Conservation (phyloP, 64 coral and sea anemone species). For the Hydrozoanthus tunicans region DNA sequence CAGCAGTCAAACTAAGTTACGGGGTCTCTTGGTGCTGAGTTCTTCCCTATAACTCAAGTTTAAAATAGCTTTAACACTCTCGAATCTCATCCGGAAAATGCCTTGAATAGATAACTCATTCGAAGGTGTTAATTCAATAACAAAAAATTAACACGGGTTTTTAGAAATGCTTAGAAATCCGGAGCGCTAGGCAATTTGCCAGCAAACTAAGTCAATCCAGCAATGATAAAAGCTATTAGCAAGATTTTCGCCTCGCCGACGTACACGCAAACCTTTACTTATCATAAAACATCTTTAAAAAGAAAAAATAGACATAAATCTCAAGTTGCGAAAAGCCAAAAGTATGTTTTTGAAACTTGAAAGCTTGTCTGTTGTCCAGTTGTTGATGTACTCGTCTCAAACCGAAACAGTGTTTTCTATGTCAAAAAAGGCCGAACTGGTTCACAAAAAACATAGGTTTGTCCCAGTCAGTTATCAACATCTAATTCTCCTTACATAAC, state of each 20-base stretch:
- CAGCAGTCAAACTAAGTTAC: too few species aligned
- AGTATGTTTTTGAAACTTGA: background rate
- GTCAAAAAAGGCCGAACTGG: background rate
- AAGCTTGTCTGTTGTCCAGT: background rate
- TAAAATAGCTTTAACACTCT: background rate
- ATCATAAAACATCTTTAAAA: slow-evolving; percentile 5
- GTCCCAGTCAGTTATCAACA: background rate
- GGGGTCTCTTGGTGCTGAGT: too few species aligned
- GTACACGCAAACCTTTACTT: background rate
- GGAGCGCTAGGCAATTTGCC: slow-evolving; percentile 35
- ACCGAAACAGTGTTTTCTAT: background rate
- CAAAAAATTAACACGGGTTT: slow-evolving; percentile 40
- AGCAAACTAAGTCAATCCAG: background rate
- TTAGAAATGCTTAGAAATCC: slow-evolving; percentile 51
- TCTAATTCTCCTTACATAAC: background rate
- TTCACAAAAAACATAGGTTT: background rate
- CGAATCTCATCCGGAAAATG: slow-evolving; percentile 28
- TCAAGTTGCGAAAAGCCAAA: background rate
- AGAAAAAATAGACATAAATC: background rate
- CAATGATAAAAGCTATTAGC: slow-evolving; percentile 15
- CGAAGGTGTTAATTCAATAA: slow-evolving; percentile 53
- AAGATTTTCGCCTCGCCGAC: background rate
- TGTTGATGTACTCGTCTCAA: background rate
- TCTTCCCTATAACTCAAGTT: background rate
- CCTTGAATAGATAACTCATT: background rate